phyloP scores from a whole-genome alignment of 2,888 invertebrate species.

The Hemistola chrysoprasaria region DNA sequence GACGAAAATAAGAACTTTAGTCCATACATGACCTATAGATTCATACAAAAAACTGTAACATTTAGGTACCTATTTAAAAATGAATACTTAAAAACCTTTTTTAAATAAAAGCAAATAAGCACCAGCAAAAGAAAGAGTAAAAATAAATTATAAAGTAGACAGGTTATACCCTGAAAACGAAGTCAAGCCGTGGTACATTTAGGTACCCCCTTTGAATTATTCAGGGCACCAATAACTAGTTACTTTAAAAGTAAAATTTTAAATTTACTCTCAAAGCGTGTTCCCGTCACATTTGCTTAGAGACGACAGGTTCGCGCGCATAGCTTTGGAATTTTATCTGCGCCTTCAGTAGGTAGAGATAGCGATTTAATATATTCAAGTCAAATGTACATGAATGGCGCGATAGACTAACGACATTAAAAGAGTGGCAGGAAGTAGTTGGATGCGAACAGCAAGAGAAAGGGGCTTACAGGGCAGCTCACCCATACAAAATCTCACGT shows the following conservation, averaged over 20 bases:
- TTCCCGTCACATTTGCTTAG: slow-evolving; percentile 57
- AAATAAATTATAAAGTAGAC: background rate
- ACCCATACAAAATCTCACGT: no score
- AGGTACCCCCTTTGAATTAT: slow-evolving; percentile 33
- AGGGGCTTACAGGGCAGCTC: no score
- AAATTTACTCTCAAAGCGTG: slow-evolving; percentile 55
- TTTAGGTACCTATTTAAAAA: no score
- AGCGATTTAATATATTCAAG: slow-evolving; percentile 7
- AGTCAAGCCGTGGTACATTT: slow-evolving; percentile 5
- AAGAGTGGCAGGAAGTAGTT: no score
- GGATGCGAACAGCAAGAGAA: no score
- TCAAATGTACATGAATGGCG: no score
- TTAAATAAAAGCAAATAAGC: no score
- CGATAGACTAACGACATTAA: no score
- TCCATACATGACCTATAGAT: no score
- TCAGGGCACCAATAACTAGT: slow-evolving; percentile 43
- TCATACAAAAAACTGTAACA: no score
- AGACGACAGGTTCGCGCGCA: slow-evolving; percentile 49
- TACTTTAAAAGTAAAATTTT: slow-evolving; percentile 54
- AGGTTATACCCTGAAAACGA: background rate
- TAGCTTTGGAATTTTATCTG: slow-evolving; percentile 35
- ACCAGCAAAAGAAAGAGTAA: background rate
- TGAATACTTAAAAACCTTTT: no score
- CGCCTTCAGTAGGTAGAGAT: slow-evolving; percentile 19
- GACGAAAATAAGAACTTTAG: no score